Percentiles rank a stretch among this genome's conserved stretches.
phyloP scores from a whole-genome alignment of 1,140 invertebrate genomes.

The Adelges cooleyi region DNA sequence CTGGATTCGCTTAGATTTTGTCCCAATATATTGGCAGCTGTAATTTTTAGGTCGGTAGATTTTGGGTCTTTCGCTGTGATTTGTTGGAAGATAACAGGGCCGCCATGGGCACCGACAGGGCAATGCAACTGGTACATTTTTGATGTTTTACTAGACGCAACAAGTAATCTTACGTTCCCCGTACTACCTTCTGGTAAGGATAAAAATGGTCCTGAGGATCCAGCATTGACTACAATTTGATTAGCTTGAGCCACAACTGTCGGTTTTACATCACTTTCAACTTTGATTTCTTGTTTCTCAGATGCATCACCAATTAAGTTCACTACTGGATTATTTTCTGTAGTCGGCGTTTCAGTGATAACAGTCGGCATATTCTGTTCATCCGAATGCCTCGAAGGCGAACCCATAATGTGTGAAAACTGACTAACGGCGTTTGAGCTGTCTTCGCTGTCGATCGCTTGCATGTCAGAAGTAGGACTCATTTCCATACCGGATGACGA shows the following conservation, averaged over 20 bases:
- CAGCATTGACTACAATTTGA: conserved; percentile 32
- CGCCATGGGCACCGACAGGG: neutral
- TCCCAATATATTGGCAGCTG: neutral
- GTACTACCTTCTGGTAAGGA: conserved; percentile 13
- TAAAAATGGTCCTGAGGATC: conserved; percentile 21
- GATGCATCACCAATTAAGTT: conserved; percentile 17
- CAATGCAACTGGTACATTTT: conserved; percentile 14
- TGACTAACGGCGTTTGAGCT: conserved; percentile 35
- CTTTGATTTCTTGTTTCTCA: conserved; percentile 29
- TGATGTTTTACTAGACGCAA: neutral
- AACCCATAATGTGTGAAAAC: conserved; percentile 41
- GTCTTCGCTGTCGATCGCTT: conserved; percentile 34
- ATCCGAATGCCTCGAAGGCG: conserved; percentile 33
- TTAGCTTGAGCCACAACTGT: conserved; percentile 28
- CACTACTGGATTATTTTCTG: conserved; percentile 31
- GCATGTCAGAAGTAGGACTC: conserved; percentile 34
- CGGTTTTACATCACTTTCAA: conserved; percentile 23
- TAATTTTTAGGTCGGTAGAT: conserved; percentile 5
- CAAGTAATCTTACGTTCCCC: conserved; percentile 21
- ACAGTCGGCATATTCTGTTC: conserved; percentile 29
- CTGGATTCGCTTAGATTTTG: conserved; percentile 6
- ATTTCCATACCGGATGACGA: conserved; percentile 34
- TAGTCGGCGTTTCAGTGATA: conserved; percentile 32
- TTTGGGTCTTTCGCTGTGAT: conserved; percentile 7
- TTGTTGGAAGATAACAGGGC: conserved; percentile 16